Conservation (phyloP, 1,140 invertebrate species). For the Mya arenaria region DNA sequence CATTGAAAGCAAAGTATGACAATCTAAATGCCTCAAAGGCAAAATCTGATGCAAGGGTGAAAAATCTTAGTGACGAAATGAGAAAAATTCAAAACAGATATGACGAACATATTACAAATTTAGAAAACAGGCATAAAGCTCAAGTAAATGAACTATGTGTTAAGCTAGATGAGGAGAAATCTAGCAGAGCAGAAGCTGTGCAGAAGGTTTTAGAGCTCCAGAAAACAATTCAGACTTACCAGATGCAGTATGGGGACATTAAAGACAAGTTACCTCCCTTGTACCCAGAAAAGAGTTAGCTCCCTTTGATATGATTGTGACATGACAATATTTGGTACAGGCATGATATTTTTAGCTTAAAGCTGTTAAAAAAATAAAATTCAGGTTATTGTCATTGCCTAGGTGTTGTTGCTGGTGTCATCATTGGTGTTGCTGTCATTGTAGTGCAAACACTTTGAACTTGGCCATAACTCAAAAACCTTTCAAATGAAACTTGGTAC, state of each 20-base stretch:
- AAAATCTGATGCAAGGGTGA: constrained; percentile 49
- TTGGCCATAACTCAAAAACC: too few relatives aligned
- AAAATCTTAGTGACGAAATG: constrained; percentile 56
- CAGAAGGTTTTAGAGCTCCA: constrained; percentile 64
- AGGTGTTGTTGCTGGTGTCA: too few relatives aligned
- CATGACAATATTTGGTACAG: too few relatives aligned
- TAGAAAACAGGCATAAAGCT: constrained; percentile 53
- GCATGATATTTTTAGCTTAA: too few relatives aligned
- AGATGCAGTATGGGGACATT: constrained; percentile 69
- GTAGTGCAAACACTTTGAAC: too few relatives aligned
- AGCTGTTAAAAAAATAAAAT: too few relatives aligned
- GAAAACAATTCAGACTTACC: constrained; percentile 64
- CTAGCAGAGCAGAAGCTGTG: constrained; percentile 59
- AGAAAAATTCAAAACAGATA: constrained; percentile 57
- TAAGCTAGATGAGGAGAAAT: constrained; percentile 57
- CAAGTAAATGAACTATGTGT: constrained; percentile 48
- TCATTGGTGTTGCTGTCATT: too few relatives aligned
- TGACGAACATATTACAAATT: constrained; percentile 53
- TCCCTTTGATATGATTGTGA: too few relatives aligned
- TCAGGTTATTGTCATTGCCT: too few relatives aligned
- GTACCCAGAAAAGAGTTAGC: too few relatives aligned
- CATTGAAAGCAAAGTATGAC: constrained; percentile 20
- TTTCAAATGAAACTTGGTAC: too few relatives aligned
- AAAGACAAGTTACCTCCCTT: constrained; percentile 47
- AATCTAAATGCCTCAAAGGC: constrained; percentile 43